phyloP scores from a whole-genome alignment of 1,140 invertebrate species.

The Littorina saxatilis region DNA sequence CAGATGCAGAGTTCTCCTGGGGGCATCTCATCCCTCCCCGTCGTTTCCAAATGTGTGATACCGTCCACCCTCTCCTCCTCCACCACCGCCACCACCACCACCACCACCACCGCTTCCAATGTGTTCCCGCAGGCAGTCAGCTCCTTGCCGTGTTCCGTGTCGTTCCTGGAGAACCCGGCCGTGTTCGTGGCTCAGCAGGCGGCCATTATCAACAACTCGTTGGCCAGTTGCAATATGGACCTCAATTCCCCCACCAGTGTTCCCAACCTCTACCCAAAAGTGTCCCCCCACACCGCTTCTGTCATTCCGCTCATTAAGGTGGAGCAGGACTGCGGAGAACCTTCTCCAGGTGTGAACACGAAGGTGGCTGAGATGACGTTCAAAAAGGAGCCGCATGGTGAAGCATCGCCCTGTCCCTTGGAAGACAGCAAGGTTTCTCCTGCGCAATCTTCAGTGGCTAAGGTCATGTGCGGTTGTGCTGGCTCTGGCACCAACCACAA shows the following conservation, averaged over 20 bases:
- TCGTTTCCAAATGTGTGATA: slow-evolving; percentile 50
- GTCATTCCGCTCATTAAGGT: slow-evolving; percentile 18
- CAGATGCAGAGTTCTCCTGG: background rate
- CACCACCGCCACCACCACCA: background rate
- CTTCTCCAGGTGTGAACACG: background rate
- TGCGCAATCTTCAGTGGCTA: background rate
- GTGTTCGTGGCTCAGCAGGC: slow-evolving; percentile 82
- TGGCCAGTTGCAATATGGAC: slow-evolving; percentile 39
- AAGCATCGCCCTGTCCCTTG: background rate
- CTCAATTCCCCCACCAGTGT: slow-evolving; percentile 16
- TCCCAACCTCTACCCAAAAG: background rate
- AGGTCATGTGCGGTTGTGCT: background rate
- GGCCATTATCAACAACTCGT: slow-evolving; percentile 71
- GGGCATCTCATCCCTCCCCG: background rate
- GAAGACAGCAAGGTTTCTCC: slow-evolving; percentile 5
- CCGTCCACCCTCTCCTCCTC: slow-evolving; percentile 35
- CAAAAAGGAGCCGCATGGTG: slow-evolving; percentile 1
- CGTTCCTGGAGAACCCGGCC: slow-evolving; percentile 92
- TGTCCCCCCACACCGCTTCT: background rate
- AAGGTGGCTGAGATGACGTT: slow-evolving; percentile 3
- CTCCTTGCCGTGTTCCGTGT: slow-evolving; percentile 74
- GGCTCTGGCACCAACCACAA: background rate
- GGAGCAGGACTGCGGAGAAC: slow-evolving; percentile 26
- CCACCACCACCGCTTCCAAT: slow-evolving; percentile 29
- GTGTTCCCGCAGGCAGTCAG: slow-evolving; percentile 20